Conservation (phyloP, 2,113 vertebrate genomes). For the Nothobranchius furzeri region DNA sequence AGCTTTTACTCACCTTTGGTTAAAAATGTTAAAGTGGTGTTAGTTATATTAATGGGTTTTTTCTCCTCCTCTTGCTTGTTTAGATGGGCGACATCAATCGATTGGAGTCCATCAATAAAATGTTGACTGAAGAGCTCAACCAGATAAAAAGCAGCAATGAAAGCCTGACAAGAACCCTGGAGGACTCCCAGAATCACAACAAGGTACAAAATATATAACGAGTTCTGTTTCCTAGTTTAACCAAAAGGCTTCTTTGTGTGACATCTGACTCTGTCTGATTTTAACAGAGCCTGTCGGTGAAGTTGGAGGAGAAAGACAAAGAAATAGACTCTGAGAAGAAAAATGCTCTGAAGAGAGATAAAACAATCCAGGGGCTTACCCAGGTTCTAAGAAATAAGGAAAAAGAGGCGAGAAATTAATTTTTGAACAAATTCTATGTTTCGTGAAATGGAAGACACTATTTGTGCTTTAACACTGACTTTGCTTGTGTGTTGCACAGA, state of each 20-base stretch:
- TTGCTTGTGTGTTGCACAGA: constrained; percentile 70
- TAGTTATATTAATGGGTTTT: constrained; percentile 16
- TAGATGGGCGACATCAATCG: constrained; percentile 65
- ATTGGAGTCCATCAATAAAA: constrained; percentile 65
- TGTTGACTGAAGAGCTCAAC: constrained; percentile 72
- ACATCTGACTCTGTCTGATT: constrained; percentile 19
- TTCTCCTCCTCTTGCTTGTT: constrained; percentile 3
- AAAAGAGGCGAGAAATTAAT: constrained; percentile 81
- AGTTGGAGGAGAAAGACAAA: constrained; percentile 85
- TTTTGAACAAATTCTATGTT: not conserved
- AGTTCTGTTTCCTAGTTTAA: not conserved
- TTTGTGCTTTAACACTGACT: not conserved
- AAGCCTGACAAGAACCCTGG: constrained; percentile 65
- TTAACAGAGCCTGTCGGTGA: constrained; percentile 81
- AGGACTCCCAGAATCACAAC: constrained; percentile 69
- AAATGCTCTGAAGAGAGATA: constrained; percentile 94
- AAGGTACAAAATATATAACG: constrained; percentile 57
- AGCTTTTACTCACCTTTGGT: not conserved
- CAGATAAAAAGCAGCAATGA: constrained; percentile 60
- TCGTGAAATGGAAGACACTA: not conserved
- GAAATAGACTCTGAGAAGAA: constrained; percentile 88
- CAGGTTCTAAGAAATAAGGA: constrained; percentile 89
- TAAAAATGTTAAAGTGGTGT: not conserved
- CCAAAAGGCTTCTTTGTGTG: not conserved
- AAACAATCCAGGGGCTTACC: constrained; percentile 94